Base-by-base conservation (phyloP, 2,888 invertebrate genomes). In the Aleiodes testaceus region DNA sequence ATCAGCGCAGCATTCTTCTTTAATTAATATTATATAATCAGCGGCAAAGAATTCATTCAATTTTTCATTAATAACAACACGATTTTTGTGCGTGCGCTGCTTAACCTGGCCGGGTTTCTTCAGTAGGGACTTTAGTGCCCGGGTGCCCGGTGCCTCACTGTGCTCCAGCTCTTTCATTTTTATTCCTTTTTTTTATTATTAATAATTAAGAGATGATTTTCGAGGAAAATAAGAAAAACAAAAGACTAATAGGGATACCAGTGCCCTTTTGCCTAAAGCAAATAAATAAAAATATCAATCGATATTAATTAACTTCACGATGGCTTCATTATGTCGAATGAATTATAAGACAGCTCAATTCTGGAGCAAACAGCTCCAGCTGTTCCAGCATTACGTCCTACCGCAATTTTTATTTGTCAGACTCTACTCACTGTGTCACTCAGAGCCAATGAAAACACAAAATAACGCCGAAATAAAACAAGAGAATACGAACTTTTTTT, bases 41-140 rank as follows among this genome's bases (percentile, higher is more conserved):
- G 96, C 96, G 81, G 96, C 96, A 87, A 96, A 96, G 88, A 95
- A 96, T 87, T 95, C 95, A 88, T 96, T 96, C 67, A 94, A 92
- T 82, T 93, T 94, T 88, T 96, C 96, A 85, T 96, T 95, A 84
- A 96, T 96, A 66, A 95, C 92, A 22, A 96, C 96, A 70, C 95
- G 92, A 86, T 95, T 92, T 83, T 93, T 94, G 80, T 92, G 92
- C 72, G 89, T 87, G 73, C 90, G 86, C 16, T 81, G 87, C 84
- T 92, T 93, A 78, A 89, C 91, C 69, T 91, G 89, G 72, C 93
- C 93, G 73, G 92, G 91, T 82, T 94, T 93, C 88, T 95, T 95
- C 68, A 95, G 90, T 81, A 95, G 90, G 42, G 93, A 93, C 83
- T 92, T 93, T 80, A 93, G 90, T 42, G 81, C 82, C 72, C 84